phyloP scores from a whole-genome alignment of 1,140 invertebrate genomes.

The Euura lappo region DNA sequence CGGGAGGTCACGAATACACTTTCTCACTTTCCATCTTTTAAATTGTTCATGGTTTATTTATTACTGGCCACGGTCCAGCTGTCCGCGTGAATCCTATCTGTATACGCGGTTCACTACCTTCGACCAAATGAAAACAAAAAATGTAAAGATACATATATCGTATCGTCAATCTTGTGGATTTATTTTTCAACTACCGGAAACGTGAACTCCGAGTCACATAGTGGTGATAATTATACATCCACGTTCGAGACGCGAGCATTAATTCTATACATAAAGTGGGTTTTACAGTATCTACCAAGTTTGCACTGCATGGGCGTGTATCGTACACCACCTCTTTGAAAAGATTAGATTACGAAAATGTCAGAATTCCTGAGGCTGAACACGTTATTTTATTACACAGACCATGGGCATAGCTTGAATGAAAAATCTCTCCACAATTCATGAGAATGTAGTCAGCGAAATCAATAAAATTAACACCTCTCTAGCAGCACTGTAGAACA shows the following conservation, averaged over 20 bases:
- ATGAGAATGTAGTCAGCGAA: too few relatives aligned
- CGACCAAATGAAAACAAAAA: neutral
- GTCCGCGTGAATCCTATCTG: neutral
- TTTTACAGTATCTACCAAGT: neutral
- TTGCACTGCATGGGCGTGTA: neutral
- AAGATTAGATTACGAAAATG: neutral
- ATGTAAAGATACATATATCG: neutral
- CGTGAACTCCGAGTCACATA: neutral
- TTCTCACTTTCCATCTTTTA: slow-evolving; percentile 3
- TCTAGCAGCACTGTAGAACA: too few relatives aligned
- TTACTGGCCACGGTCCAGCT: neutral
- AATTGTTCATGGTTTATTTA: slow-evolving; percentile 1
- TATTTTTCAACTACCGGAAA: neutral
- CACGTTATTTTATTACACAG: too few relatives aligned
- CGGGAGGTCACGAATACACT: neutral
- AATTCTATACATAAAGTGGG: neutral
- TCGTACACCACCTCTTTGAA: neutral
- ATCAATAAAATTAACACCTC: too few relatives aligned
- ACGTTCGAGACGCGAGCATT: neutral
- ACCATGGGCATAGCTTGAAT: too few relatives aligned
- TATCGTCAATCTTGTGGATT: neutral
- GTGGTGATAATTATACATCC: slow-evolving; percentile 5
- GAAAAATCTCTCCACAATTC: too few relatives aligned
- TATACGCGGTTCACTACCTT: neutral
- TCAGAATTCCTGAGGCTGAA: neutral